Base-by-base conservation (phyloP, 2,113 vertebrate species). In the Tretioscincus oriximinensis region DNA sequence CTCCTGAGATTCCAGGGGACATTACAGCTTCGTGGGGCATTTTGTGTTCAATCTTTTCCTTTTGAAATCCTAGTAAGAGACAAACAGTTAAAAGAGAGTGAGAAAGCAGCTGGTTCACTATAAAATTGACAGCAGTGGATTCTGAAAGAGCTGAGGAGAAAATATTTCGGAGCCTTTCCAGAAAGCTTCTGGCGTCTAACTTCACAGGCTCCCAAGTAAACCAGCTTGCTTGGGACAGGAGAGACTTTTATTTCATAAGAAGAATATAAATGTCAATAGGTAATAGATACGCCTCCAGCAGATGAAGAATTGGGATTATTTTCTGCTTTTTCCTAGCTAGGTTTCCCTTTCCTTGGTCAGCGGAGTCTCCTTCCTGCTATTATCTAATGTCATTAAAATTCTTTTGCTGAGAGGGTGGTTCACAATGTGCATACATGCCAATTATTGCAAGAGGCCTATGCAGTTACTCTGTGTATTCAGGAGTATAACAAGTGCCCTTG, bases 261-360 rank as follows among this genome's bases (percentile, higher is more conserved):
- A 86, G 87, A 29, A 70, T 67, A 68, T 85, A 73, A 73, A 82
- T 28, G 20, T 64, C 71, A 83, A 70, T 85, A 87, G 88, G 84
- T 85, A 87, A 49, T 69, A 82, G 77, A 87, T 89, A 91, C 89
- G 82, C 90, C 90, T 90, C 90, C 84, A 84, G 66, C 26, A 82
- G 87, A 85, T 81, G 88, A 88, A 63, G 87, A 88, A 83, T 61
- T 81, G 79, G 84, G 84, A 79, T 86, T 85, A 82, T 78, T 79
- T 31, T 61, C 65, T 54, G 82, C 83, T 79, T 60, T 61, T 80
- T 88, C 82, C 12, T 60, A 28, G 35, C 26, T 87, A 73, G 71
- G 85, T 90, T 90, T 89, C 84, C 87, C 90, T 93, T 91, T 93
- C 86, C 89, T 89, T 85, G 74, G 84, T 84, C 72, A 26, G 51